phyloP scores from a whole-genome alignment of 2,888 invertebrate genomes.

The Caradrina kadenii region DNA sequence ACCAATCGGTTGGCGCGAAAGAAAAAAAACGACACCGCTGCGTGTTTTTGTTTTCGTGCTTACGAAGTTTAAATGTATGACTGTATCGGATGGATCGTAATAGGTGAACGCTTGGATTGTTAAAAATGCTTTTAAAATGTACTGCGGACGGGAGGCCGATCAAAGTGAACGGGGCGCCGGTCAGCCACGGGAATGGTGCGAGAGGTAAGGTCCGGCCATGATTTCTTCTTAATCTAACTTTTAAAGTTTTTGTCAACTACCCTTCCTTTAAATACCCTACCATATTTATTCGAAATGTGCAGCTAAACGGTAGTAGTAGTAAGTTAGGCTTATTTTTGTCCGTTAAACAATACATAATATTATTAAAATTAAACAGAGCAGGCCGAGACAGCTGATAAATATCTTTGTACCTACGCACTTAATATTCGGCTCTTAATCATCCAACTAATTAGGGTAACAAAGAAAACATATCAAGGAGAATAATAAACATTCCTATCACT shows the following conservation, averaged over 20 bases:
- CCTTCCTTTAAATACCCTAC: neutral
- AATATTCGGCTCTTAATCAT: slow-evolving; percentile 36
- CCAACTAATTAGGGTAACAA: slow-evolving; percentile 49
- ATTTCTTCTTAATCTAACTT: slow-evolving; percentile 10
- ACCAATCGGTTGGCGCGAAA: slow-evolving; percentile 84
- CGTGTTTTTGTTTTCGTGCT: slow-evolving; percentile 77
- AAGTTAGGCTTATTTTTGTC: neutral
- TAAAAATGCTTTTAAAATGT: slow-evolving; percentile 88
- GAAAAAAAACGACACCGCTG: slow-evolving; percentile 65
- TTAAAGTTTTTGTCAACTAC: neutral
- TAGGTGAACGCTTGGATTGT: slow-evolving; percentile 75
- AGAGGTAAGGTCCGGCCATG: slow-evolving; percentile 81
- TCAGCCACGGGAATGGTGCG: slow-evolving; percentile 84
- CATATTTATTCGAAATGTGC: neutral
- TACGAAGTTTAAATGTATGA: slow-evolving; percentile 68
- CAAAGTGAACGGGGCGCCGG: slow-evolving; percentile 86
- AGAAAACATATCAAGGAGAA: slow-evolving; percentile 37
- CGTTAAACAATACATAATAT: slow-evolving; percentile 4
- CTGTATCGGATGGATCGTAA: slow-evolving; percentile 78
- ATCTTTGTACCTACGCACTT: slow-evolving; percentile 13
- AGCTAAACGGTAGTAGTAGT: slow-evolving; percentile 1
- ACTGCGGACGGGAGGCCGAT: slow-evolving; percentile 88
- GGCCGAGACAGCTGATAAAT: slow-evolving; percentile 12
- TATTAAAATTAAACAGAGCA: slow-evolving; percentile 14
- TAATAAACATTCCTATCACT: slow-evolving; percentile 23